Conservation (phyloP, 2,113 vertebrate species). For the Peromyscus polionotus region DNA sequence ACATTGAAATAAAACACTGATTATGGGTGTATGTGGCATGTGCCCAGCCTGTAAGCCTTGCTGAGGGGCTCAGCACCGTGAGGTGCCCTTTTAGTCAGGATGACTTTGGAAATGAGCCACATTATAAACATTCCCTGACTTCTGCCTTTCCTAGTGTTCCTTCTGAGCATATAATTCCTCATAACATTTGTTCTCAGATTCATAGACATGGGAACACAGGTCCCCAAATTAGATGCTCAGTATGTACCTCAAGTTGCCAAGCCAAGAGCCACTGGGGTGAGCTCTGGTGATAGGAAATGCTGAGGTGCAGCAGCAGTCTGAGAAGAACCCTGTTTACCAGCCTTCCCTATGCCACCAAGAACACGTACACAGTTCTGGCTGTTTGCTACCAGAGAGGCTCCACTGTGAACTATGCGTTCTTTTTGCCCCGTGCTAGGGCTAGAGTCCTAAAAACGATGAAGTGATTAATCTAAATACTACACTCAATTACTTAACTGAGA, state of each 20-base stretch:
- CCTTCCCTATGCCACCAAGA: neutral
- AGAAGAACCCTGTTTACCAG: neutral
- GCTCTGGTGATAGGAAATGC: neutral
- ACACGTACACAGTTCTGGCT: neutral
- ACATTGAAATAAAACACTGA: neutral
- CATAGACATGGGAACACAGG: neutral
- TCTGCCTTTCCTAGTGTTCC: neutral
- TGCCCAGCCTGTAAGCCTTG: neutral
- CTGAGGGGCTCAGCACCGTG: neutral
- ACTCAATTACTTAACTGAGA: slow-evolving; percentile 73
- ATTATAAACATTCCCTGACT: neutral
- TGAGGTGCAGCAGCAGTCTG: neutral
- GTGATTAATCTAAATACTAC: slow-evolving; percentile 52
- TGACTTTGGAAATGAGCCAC: neutral
- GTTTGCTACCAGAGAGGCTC: neutral
- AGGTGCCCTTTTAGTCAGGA: neutral
- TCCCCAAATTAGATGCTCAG: neutral
- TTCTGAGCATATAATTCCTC: slow-evolving; percentile 35
- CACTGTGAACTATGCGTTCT: slow-evolving; percentile 34
- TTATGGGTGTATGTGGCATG: neutral
- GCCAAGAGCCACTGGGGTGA: neutral
- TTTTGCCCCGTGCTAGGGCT: neutral
- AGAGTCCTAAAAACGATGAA: slow-evolving; percentile 62
- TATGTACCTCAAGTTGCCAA: neutral
- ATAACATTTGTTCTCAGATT: slow-evolving; percentile 29